Base-by-base conservation (phyloP, 2,888 invertebrate species). In the Mesochorus sp. region DNA sequence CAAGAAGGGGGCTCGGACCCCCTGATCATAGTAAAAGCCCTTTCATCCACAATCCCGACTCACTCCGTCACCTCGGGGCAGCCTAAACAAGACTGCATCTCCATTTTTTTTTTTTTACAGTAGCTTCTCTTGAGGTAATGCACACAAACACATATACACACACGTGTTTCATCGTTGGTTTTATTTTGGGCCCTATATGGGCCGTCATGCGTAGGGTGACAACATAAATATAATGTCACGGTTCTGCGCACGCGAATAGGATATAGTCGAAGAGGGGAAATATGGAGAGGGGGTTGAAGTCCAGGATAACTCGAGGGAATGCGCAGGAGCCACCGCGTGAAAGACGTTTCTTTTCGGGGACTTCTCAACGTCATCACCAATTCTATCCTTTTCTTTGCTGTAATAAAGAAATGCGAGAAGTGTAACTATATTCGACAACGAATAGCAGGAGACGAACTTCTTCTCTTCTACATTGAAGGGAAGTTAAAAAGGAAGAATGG, bases 211-310 rank as follows among this genome's bases (percentile, higher is more conserved):
- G 85, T 87, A 83, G 85, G 87, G 87, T 88, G 89, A 88, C 88
- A 88, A 89, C 89, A 89, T 90, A 90, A 90, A 90, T 90, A 90
- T 89, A 88, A 89, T 90, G 90, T 90, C 88, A 90, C 88, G 90
- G 89, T 90, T 83, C 87, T 83, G 80, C 86, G 89, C 87, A 83
- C 86, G 85, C 87, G 88, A 89, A 90, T 89, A 83, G 81, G 71
- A 24, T 26, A 39, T 44, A 37, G 24, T 4, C 53, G 21, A 31
- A 14, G 42, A 39, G 26, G 10, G 24, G 12, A 42, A 31, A 55
- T 31, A 34, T 6, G 31, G 24, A 21, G 53, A 49, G 49, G 10
- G 34, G n/a, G n/a, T 8, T 8, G 5, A 31, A 62, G 17, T 34
- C 28, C 26, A 26, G 73, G 10, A 12, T 47, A 51, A 57, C 61